phyloP scores from a whole-genome alignment of 2,113 vertebrate species.

The Microtus pennsylvanicus region DNA sequence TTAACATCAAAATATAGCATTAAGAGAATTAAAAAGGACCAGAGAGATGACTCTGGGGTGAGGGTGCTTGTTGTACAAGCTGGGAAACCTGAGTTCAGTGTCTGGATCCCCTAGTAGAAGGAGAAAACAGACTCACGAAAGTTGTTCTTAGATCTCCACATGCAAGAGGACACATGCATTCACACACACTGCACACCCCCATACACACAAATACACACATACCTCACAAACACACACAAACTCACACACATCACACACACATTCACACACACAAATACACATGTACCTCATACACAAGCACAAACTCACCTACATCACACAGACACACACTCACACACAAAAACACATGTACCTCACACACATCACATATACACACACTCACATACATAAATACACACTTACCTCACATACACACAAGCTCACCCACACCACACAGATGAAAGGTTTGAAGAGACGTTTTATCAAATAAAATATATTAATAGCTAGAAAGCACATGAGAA shows the following conservation, averaged over 20 bases:
- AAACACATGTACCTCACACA: too few relatives aligned
- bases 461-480: background rate
- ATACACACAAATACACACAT: background rate
- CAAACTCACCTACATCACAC: background rate
- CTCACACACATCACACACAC: background rate
- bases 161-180: background rate
- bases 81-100: background rate
- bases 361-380: background rate
- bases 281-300: background rate
- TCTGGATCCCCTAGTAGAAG: background rate
- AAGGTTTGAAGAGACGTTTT: constrained; percentile 7
- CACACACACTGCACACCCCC: background rate
- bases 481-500: background rate
- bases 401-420: background rate
- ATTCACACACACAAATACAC: background rate
- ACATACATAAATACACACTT: background rate
- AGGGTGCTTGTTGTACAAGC: background rate
- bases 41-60: background rate
- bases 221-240: background rate
- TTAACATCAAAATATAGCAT: constrained; percentile 3
- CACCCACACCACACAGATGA: background rate
- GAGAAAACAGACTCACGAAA: background rate
- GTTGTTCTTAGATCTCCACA: background rate
- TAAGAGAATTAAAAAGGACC: background rate
- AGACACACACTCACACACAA: background rate